phyloP scores from a whole-genome alignment of 1,140 invertebrate species.

The Ips nitidus region DNA sequence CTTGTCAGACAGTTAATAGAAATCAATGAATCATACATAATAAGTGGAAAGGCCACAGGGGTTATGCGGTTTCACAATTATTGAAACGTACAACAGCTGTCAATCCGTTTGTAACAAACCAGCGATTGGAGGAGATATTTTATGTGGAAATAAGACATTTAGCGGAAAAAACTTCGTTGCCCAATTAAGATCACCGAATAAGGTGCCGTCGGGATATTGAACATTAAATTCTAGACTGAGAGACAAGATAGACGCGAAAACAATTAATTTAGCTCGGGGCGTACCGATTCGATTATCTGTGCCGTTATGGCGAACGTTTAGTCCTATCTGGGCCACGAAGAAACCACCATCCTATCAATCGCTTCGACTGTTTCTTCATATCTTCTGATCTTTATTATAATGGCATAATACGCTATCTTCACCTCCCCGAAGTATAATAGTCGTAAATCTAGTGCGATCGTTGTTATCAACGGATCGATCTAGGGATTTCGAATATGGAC shows the following conservation, averaged over 20 bases:
- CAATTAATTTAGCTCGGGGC: neutral
- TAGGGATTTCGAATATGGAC: neutral
- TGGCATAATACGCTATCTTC: constrained; percentile 21
- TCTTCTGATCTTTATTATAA: constrained; percentile 22
- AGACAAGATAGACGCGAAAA: neutral
- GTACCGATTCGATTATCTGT: neutral
- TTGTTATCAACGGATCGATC: constrained; percentile 16
- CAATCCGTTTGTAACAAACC: too few species aligned
- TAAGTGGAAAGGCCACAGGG: too few species aligned
- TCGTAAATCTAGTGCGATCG: constrained; percentile 18
- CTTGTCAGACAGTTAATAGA: too few species aligned
- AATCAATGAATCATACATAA: too few species aligned
- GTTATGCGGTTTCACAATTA: too few species aligned
- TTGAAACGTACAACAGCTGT: too few species aligned
- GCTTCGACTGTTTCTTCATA: constrained; percentile 7
- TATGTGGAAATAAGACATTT: too few species aligned
- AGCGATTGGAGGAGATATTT: too few species aligned
- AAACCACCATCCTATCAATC: neutral
- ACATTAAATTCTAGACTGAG: too few species aligned
- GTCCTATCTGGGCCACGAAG: neutral
- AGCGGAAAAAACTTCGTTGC: too few species aligned
- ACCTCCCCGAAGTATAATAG: constrained; percentile 10
- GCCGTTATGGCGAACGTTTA: neutral
- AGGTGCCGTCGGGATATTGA: too few species aligned
- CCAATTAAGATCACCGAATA: too few species aligned